Percentiles rank a stretch among this genome's conserved stretches.
These are phyloP conservation scores for Serinus canaria DNA, from an alignment of 2,113 vertebrate species.

Conservation along the genomic window DNA sequence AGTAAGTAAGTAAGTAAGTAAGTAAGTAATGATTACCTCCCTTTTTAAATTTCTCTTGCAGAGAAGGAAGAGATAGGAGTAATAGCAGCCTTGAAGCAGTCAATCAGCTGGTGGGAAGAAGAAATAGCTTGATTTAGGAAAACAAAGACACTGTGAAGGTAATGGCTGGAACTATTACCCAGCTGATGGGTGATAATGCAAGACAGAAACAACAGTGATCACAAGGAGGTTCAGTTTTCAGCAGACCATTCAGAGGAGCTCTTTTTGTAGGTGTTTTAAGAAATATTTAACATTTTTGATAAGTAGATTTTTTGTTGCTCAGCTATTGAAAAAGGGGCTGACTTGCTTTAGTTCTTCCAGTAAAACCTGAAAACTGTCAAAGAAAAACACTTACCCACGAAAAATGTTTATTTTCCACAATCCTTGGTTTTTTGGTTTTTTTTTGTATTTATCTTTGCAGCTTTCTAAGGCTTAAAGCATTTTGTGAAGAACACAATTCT, in stretches of 20 bases:
- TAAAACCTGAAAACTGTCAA: neutral
- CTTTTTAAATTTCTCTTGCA: neutral
- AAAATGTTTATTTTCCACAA: neutral
- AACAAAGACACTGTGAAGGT: constrained; percentile 8
- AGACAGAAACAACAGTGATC: neutral
- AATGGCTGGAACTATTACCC: neutral
- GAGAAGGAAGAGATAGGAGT: neutral
- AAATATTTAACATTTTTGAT: neutral
- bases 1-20: neutral
- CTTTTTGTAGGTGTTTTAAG: neutral
- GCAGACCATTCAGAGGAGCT: neutral
- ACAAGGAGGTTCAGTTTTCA: neutral
- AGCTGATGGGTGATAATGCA: neutral
- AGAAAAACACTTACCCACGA: neutral
- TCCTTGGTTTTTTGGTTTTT: fast-evolving
- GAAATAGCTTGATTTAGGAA: constrained; percentile 10
- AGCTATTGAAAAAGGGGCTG: neutral
- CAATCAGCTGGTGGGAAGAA: neutral
- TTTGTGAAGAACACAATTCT: fast-evolving
- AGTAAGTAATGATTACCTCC: neutral
- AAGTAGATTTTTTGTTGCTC: neutral
- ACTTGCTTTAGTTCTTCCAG: neutral
- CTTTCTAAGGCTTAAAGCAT: neutral
- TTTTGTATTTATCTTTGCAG: neutral
- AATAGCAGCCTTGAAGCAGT: neutral